phyloP scores from a whole-genome alignment of 2,113 vertebrate species.

The Chascanopsetta lugubris region DNA sequence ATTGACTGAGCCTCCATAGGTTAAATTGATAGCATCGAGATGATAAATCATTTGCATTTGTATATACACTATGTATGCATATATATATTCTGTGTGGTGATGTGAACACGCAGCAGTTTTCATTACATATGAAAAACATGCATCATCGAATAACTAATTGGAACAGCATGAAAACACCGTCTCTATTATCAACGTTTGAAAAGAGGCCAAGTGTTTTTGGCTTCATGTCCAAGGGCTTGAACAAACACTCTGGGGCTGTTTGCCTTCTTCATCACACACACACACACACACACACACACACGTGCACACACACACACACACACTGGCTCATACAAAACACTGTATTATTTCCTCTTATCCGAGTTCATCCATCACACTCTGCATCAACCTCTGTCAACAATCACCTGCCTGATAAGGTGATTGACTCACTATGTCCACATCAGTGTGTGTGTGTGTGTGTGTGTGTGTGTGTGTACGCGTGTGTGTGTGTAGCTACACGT shows the following conservation, averaged over 20 bases:
- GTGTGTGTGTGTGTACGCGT: background rate
- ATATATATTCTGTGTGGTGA: background rate
- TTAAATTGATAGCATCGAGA: conserved; percentile 55
- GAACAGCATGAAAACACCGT: conserved; percentile 38
- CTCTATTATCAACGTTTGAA: conserved; percentile 54
- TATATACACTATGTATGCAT: too few relatives aligned
- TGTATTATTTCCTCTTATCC: conserved; percentile 32
- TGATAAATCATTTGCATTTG: conserved; percentile 52
- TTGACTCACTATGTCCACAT: background rate
- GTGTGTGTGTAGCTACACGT: background rate
- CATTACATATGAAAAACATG: conserved; percentile 11
- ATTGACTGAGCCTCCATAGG: conserved; percentile 58
- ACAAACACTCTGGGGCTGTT: conserved; percentile 49
- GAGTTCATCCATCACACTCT: conserved; percentile 15
- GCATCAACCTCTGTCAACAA: conserved; percentile 38
- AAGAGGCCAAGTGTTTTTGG: conserved; percentile 43
- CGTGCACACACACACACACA: conserved; percentile 46
- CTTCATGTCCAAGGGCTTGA: conserved; percentile 49
- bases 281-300: conserved; percentile 34
- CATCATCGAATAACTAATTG: conserved; percentile 44
- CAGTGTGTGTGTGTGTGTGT: background rate
- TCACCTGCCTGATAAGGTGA: conserved; percentile 23
- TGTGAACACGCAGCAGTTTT: conserved; percentile 12
- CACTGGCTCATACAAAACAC: conserved; percentile 39
- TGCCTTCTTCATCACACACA: conserved; percentile 44